Conservation (phyloP, 35 echinoderm and acorn worm species). For the Strongylocentrotus purpuratus region DNA sequence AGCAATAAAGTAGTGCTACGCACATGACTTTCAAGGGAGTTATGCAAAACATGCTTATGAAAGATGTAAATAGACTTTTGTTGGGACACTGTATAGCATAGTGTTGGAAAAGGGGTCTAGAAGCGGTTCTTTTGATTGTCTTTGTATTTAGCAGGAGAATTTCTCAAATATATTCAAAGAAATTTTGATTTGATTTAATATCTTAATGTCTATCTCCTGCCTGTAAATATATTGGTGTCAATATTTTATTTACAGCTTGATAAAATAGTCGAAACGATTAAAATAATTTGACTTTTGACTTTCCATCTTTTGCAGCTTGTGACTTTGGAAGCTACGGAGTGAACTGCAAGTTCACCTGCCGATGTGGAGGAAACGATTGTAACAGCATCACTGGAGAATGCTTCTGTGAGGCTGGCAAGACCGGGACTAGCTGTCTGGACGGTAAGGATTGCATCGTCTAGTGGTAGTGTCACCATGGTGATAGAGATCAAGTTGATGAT, state of each 20-base stretch:
- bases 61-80: no score
- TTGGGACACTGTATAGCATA: no score
- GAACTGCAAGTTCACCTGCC: slow-evolving; percentile 89
- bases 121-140: neutral
- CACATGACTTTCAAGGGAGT: no score
- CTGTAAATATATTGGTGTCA: neutral
- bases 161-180: neutral
- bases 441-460: slow-evolving; percentile 56
- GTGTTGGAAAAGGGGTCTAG: no score
- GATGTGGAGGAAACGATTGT: slow-evolving; percentile 83
- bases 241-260: neutral
- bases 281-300: neutral
- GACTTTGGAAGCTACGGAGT: slow-evolving; percentile 76
- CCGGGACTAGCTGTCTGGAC: slow-evolving; percentile 74
- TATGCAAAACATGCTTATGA: no score
- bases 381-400: slow-evolving; percentile 89
- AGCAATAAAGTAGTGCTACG: no score
- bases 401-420: slow-evolving; percentile 90
- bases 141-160: neutral
- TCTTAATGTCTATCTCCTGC: neutral
- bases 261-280: neutral
- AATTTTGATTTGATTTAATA: neutral
- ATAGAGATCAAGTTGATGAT: no score
- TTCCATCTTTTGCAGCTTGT: slow-evolving; percentile 68
- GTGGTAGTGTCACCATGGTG: neutral